Evolutionary conservation across 2,888 invertebrate species (phyloP), one percentile per base, ranked within the genome.

Genomic region (Nomada fabriciana): DNA sequence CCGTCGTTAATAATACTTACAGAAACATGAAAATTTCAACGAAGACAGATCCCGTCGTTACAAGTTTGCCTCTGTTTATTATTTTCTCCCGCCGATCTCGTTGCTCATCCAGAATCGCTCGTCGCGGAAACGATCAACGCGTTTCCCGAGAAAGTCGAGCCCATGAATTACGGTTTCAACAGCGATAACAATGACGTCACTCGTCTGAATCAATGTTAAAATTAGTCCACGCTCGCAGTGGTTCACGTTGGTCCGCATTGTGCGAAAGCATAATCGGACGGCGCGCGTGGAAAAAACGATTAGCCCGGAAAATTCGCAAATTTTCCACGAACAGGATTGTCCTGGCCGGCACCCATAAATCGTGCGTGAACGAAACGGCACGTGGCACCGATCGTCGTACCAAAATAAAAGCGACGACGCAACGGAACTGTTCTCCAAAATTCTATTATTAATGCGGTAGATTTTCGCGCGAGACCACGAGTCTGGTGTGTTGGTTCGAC

Each of bases 361-460:
- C 78, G 72, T 55, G 15, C 10, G n/a, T 15, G 36, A 59, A 36
- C 18, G 36, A 18, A 60, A 59, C 42, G 79, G 52, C 88, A 86
- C 86, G 85, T 88, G 89, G 67, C 53, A 67, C 52, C 20, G 72
- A 81, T 72, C 64, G 65, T 57, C 36, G 83, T 85, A 87, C 86
- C 88, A 86, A 90, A 86, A 83, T 88, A 86, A 86, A 89, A 90
- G 77, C 83, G 65, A 65, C 69, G 42, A 65, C 52, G 75, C 82
- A 85, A 82, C 84, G 59, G 60, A 61, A 79, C 67, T 73, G 73
- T 86, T 87, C 78, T 86, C 82, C 77, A 86, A 86, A 84, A 76
- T 70, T 87, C 87, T 90, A 87, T 89, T 89, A 86, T 88, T 90
- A 86, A 82, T 20, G 23, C 57, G 50, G 25, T n/a, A 55, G 52